These are phyloP conservation scores for Barnardius zonarius DNA, from an alignment of 2,113 vertebrate species.

Conservation along the genomic window DNA sequence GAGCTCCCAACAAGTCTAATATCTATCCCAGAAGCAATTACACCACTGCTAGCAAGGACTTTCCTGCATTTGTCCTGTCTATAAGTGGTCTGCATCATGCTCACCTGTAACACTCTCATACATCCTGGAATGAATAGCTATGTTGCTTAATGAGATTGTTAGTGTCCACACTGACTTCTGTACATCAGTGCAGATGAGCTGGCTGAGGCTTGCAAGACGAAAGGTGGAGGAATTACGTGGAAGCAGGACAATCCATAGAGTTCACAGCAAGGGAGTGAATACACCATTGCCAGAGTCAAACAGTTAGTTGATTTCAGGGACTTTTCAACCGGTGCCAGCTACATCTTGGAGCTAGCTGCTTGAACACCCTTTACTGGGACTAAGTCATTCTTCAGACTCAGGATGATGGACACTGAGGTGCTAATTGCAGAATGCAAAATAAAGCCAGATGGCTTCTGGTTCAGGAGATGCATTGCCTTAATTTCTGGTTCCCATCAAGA, in stretches of 20 bases:
- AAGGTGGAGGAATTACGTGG: not conserved
- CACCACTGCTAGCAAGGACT: not conserved
- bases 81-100: not conserved
- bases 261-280: not conserved
- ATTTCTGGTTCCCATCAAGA: not conserved
- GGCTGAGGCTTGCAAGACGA: not conserved
- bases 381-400: not conserved
- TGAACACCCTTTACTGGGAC: not conserved
- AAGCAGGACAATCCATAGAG: not conserved
- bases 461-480: not conserved
- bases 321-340: not conserved
- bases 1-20: not conserved
- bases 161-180: not conserved
- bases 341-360: not conserved
- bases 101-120: not conserved
- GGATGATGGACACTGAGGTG: not conserved
- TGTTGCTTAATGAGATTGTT: not conserved
- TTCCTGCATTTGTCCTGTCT: not conserved
- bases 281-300: not conserved
- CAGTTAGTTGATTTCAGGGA: not conserved
- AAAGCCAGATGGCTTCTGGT: constrained; percentile 8
- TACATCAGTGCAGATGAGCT: not conserved
- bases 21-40: not conserved
- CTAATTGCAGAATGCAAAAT: not conserved
- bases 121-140: not conserved